Evolutionary conservation across 2,888 invertebrate species (phyloP), one percentile per base, ranked within the genome.

Genomic region (Mythimna impura): DNA sequence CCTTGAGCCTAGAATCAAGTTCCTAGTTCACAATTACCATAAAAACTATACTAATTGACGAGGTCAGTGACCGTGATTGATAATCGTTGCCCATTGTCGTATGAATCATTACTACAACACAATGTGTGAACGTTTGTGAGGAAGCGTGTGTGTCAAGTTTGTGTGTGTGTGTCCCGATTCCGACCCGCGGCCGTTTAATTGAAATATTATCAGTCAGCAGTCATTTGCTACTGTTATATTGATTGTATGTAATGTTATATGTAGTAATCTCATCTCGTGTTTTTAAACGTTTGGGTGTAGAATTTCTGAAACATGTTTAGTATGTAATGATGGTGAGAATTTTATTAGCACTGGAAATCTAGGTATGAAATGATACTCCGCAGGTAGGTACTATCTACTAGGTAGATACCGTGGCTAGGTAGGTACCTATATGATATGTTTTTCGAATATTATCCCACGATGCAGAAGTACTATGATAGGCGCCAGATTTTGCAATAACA

Each of bases 191-290:
- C 61, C 69, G 78, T 86, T 73, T 88, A 87, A 88, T 88, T 88
- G 80, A 85, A 80, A 87, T 81, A 80, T 86, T 87, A 87, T 88
- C 88, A 86, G 74, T 72, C 54, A 74, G 52, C 54, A 75, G 81
- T 78, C 74, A 82, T 81, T 75, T 78, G 82, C 83, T 82, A 83
- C 83, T 83, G 57, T 40, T 79, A 34, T 70, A 77, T 58, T 70
- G 58, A 81, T 76, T 78, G 60, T 76, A 64, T 71, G 72, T 50
- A 73, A 78, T 73, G 20, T 66, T 43, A 78, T 82, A 81, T 55
- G 20, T 54, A 70, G 71, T 73, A 75, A 82, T 84, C 75, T 77
- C 52, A 63, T 66, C 61, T 76, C 25, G 64, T 69, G 25, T 40
- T 57, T 9, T 20, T 66, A 34, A 25, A 54, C 22, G 47, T 54